phyloP scores from a whole-genome alignment of 2,113 vertebrate species.

The Leptobrachium leishanense region DNA sequence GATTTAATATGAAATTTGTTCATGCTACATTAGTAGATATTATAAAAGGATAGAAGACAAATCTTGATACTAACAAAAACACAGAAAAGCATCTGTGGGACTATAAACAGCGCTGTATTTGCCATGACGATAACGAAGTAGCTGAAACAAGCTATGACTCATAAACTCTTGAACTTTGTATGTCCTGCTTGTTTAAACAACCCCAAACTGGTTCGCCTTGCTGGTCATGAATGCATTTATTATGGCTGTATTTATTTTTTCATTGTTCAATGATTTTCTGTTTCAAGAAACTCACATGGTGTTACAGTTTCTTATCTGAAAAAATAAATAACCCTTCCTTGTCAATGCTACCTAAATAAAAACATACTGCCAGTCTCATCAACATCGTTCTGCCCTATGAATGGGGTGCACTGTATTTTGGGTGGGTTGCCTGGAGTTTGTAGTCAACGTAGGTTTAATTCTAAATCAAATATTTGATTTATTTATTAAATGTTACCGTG shows the following conservation, averaged over 20 bases:
- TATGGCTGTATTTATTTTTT: not conserved
- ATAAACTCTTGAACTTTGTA: slow-evolving; percentile 14
- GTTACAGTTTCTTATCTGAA: not conserved
- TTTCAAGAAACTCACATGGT: slow-evolving; percentile 1
- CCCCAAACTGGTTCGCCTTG: not conserved
- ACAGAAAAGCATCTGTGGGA: slow-evolving; percentile 22
- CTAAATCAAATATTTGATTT: no score
- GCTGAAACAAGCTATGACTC: slow-evolving; percentile 36
- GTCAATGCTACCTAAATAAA: no score
- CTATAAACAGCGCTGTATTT: slow-evolving; percentile 19
- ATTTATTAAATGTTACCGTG: no score
- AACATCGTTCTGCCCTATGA: no score
- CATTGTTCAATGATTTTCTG: not conserved
- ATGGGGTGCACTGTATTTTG: no score
- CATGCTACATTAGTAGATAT: no score
- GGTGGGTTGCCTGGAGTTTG: no score
- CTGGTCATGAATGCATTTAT: not conserved
- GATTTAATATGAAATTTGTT: no score
- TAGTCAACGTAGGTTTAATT: no score
- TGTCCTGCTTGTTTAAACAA: slow-evolving; percentile 17
- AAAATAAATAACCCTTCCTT: no score
- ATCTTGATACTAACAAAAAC: slow-evolving; percentile 20
- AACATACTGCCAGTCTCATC: no score
- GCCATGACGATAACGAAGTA: slow-evolving; percentile 11
- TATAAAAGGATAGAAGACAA: no score